These are phyloP conservation scores for Coregonus clupeaformis DNA, from an alignment of 2,113 vertebrate genomes.

Conservation along the genomic window DNA sequence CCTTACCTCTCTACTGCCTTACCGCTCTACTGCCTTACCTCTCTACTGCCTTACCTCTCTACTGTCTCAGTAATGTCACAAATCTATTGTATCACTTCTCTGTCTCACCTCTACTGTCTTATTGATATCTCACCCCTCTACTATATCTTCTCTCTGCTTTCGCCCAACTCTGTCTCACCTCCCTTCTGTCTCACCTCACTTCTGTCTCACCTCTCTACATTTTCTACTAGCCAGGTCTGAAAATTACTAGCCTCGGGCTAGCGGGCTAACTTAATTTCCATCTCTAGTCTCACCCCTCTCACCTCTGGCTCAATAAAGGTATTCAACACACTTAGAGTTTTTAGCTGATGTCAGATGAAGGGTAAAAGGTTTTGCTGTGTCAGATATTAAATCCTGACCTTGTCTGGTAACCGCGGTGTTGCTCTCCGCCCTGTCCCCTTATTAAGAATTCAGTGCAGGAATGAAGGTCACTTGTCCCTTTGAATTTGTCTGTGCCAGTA, in stretches of 20 bases:
- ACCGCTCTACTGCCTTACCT: too few relatives aligned
- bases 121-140: too few relatives aligned
- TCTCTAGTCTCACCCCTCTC: neutral
- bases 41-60: too few relatives aligned
- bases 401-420: neutral
- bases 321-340: constrained; percentile 6
- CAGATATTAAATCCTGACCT: constrained; percentile 11
- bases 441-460: neutral
- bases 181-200: too few relatives aligned
- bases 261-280: too few relatives aligned
- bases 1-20: too few relatives aligned
- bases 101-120: neutral
- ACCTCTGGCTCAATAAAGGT: constrained; percentile 2
- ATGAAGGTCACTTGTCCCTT: neutral
- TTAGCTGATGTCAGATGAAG: constrained; percentile 21
- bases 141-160: too few relatives aligned
- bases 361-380: neutral
- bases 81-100: too few relatives aligned
- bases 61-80: too few relatives aligned
- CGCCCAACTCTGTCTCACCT: too few relatives aligned
- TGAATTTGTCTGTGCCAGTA: neutral
- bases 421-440: neutral
- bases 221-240: too few relatives aligned
- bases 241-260: too few relatives aligned
- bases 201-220: neutral